Percentiles rank a stretch among this genome's conserved stretches.
These are phyloP conservation scores for Drosophila eohydei DNA, from an alignment of 2,888 invertebrate genomes.

Conservation along the genomic window DNA sequence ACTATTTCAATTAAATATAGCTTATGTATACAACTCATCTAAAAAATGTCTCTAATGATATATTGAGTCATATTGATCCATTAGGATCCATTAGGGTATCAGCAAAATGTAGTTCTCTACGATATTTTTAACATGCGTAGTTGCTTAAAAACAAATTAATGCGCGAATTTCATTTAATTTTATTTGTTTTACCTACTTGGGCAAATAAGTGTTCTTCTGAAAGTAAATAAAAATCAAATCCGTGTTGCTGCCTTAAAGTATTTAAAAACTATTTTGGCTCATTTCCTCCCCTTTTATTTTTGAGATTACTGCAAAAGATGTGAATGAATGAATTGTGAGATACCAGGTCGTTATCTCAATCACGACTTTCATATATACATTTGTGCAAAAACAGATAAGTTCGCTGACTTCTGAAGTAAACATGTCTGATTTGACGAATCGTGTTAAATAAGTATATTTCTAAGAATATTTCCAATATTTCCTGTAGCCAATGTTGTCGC, in stretches of 20 bases:
- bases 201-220: slow-evolving; percentile 32
- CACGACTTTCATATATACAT: slow-evolving; percentile 2
- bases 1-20: too few relatives aligned
- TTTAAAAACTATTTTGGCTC: background rate
- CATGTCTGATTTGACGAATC: background rate
- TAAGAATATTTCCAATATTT: background rate
- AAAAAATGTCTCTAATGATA: too few relatives aligned
- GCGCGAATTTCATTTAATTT: slow-evolving; percentile 21
- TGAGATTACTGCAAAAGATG: background rate
- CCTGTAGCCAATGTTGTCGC: background rate
- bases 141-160: slow-evolving; percentile 25
- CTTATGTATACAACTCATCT: too few relatives aligned
- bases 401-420: background rate
- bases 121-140: slow-evolving; percentile 56
- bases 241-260: background rate
- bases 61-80: too few relatives aligned
- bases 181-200: slow-evolving; percentile 29
- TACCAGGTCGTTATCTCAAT: slow-evolving; percentile 7
- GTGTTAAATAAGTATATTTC: background rate
- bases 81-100: slow-evolving; percentile 1
- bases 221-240: slow-evolving; percentile 42
- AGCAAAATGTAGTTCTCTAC: slow-evolving; percentile 4
- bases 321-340: slow-evolving; percentile 17
- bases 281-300: too few relatives aligned
- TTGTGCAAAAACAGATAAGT: background rate